Evolutionary conservation across 1,140 invertebrate species (phyloP), one percentile per base, ranked within the genome.

Genomic region (Sitobion miscanthi): DNA sequence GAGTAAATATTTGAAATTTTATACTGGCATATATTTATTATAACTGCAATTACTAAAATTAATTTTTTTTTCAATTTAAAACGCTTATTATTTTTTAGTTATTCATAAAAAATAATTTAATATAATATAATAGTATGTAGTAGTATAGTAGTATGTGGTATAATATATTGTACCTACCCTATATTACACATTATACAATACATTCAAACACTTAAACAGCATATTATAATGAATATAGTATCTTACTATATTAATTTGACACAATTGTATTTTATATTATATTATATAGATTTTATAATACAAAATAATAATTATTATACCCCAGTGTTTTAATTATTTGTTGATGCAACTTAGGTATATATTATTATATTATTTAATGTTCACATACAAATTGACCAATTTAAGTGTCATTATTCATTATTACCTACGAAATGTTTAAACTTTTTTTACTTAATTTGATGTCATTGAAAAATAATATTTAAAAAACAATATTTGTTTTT

Each of bases 1-100:
- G 35, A 90, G 89, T 90, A 90, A 89, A 88, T 25, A 57, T 89
- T 89, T 54, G 5, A 14, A 25, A 42, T 57, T 11, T 57, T 42
- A 42, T 42, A 42, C 14, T 89, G 30, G 8, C 23, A 35, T 49
- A 87, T 87, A 49, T 8, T 14, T 35, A 87, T 49, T 35, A n/a
- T n/a, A n/a, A 77, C 14, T 77, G 30, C 14, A 77, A n/a, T 77
- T n/a, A n/a, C n/a, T 77, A 20, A n/a, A 77, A 17, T n/a, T 14
- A 69, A 5, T 47, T 17, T 77, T 30, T 30, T 14, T 69, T 77
- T n/a, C 17, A 77, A 17, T 77, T 77, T 6, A n/a, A n/a, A 77
- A 4, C 17, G n/a, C 14, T 77, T 77, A 69, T n/a, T 69, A 69
- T 77, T 77, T 69, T 77, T 77, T n/a, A 77, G n/a, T n/a, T 77